Evolutionary conservation across 2,113 vertebrate species (phyloP), one percentile per base, ranked within the genome.

Genomic region (Ictalurus punctatus): DNA sequence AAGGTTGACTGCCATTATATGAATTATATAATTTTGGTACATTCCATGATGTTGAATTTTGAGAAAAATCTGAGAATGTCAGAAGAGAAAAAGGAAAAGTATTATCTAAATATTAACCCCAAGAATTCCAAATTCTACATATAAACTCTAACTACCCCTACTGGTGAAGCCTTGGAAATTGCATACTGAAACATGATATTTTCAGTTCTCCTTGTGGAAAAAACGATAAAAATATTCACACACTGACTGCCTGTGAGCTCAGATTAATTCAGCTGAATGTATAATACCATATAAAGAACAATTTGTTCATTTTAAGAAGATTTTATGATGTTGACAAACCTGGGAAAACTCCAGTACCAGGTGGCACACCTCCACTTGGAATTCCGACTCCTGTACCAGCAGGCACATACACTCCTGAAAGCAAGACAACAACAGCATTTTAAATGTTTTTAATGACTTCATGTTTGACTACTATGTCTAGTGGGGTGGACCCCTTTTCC

Each of bases 381-480:
- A 82, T 93, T 89, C 92, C 94, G 59, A 90, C 83, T 27, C 88
- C 90, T n/a, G 81, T 89, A 34, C 87, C 95, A 63, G 93, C 86
- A 89, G 95, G 96, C 61, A 95, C 54, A 83, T 96, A 96, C 52
- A 96, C 94, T 92, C 96, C 95, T 96, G 90, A 25, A 94, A 92
- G 52, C 92, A 78, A 91, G 16, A n/a, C 17, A 52, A 13, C 74
- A 14, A 69, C 67, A 88, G 0, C 2, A 21, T 59, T 83, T 40
- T 63, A 30, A 63, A 81, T 25, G 4, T 37, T 83, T 25, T 37
- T 40, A 83, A 61, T 25, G 0, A 58, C 54, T 82, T 34, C 30
- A 58, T 30, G 61, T 83, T 30, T 52, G 0, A 54, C 13, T 63
- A 7, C 81, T 34, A 27, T 63, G 13, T 63, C 34, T 27, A 44